Percentiles rank a stretch among this genome's conserved stretches.
Evolutionary conservation across 1,140 invertebrate genomes (phyloP).

Genomic region (Paraescarpia echinospica): DNA sequence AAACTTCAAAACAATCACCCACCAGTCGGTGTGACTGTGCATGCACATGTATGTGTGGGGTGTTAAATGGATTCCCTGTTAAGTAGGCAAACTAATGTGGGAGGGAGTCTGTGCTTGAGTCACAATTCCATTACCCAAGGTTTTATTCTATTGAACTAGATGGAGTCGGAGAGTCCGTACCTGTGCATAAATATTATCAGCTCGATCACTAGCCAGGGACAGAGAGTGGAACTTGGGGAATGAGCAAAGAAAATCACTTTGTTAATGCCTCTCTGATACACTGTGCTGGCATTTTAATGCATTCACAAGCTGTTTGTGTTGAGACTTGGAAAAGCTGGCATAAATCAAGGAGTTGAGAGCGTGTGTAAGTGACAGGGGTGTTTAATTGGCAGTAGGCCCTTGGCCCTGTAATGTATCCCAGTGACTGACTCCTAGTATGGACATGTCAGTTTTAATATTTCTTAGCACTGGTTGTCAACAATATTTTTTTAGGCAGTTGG

Average conservation of each 20-base stretch:
- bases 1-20: too few species aligned
- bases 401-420: not conserved
- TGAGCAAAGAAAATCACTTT: not conserved
- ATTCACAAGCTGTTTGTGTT: not conserved
- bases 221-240: not conserved
- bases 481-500: not conserved
- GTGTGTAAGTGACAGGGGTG: not conserved
- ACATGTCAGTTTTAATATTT: not conserved
- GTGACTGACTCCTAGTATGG: not conserved
- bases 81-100: not conserved
- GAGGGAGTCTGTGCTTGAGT: not conserved
- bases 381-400: not conserved
- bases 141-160: not conserved
- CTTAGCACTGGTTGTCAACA: not conserved
- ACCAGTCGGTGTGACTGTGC: too few species aligned
- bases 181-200: not conserved
- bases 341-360: not conserved
- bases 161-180: not conserved
- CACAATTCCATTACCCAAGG: not conserved
- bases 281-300: not conserved
- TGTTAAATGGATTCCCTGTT: too few species aligned
- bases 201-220: not conserved
- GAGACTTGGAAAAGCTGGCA: not conserved
- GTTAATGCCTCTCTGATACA: not conserved
- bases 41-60: too few species aligned